These are phyloP conservation scores for Coracopsis vasa DNA, from an alignment of 2,113 vertebrate species.

Conservation along the genomic window DNA sequence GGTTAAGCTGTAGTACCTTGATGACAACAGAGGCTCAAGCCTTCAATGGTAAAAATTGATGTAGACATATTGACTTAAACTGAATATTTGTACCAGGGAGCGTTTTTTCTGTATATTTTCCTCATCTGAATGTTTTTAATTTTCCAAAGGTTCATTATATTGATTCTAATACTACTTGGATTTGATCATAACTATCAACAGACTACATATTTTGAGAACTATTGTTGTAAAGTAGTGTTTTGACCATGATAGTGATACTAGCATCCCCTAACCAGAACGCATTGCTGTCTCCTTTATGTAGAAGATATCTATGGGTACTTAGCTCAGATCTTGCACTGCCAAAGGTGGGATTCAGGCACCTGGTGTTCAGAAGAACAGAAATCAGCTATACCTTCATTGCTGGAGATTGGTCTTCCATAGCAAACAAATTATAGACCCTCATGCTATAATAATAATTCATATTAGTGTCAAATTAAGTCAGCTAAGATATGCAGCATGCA, in stretches of 20 bases:
- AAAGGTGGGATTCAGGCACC: not conserved
- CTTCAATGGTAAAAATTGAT: not conserved
- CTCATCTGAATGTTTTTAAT: not conserved
- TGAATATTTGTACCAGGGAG: not conserved
- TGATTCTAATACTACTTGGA: not conserved
- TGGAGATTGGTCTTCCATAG: not conserved
- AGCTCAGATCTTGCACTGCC: not conserved
- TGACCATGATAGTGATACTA: not conserved
- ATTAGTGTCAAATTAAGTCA: not conserved
- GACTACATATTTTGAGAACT: not conserved
- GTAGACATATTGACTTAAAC: not conserved
- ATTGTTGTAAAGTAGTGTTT: not conserved
- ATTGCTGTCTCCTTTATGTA: not conserved
- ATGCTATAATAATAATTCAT: not conserved
- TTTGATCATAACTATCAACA: not conserved
- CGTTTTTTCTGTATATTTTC: not conserved
- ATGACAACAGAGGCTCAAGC: not conserved
- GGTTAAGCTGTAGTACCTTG: not conserved
- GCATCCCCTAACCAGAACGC: not conserved
- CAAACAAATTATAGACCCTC: not conserved
- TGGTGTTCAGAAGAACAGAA: not conserved
- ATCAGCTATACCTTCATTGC: not conserved
- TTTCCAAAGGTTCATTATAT: not conserved
- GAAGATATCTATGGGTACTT: not conserved
- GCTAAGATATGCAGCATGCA: not conserved